phyloP scores from a whole-genome alignment of 2,888 invertebrate species.

The Nycteola revayana region DNA sequence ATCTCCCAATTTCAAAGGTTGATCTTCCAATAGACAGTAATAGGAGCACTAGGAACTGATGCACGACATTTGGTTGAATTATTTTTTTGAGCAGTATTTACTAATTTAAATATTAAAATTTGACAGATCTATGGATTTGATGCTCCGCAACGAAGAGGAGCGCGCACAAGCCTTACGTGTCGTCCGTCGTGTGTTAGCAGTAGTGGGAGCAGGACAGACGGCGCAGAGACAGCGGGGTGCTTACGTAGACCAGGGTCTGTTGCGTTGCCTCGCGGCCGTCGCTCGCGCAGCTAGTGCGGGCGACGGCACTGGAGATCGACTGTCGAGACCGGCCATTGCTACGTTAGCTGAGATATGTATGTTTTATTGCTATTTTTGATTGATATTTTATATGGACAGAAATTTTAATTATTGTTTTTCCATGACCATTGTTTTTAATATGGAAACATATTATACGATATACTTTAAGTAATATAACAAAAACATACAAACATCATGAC shows the following conservation, averaged over 20 bases:
- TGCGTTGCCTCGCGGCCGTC: constrained; percentile 91
- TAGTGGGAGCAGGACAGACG: constrained; percentile 80
- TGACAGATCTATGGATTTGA: constrained; percentile 92
- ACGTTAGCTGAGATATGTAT: constrained; percentile 93
- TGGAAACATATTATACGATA: no score
- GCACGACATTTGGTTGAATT: no score
- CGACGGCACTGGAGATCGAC: constrained; percentile 87
- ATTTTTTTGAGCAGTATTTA: not conserved
- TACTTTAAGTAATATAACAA: no score
- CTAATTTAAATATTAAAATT: no score
- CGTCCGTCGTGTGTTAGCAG: constrained; percentile 81
- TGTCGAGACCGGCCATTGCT: constrained; percentile 92
- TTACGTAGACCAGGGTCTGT: constrained; percentile 88
- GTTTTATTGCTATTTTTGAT: no score
- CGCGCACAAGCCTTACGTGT: constrained; percentile 95
- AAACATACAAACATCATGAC: no score
- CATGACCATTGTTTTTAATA: no score
- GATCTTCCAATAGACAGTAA: no score
- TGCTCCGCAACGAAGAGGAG: constrained; percentile 95
- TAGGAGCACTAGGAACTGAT: no score
- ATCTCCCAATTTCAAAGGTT: not conserved
- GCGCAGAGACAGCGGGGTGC: constrained; percentile 85
- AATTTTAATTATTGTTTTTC: no score
- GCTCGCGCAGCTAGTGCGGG: constrained; percentile 89
- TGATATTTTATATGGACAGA: no score